Conservation (phyloP, 2,888 invertebrate genomes). For the Latrodectus elegans region DNA sequence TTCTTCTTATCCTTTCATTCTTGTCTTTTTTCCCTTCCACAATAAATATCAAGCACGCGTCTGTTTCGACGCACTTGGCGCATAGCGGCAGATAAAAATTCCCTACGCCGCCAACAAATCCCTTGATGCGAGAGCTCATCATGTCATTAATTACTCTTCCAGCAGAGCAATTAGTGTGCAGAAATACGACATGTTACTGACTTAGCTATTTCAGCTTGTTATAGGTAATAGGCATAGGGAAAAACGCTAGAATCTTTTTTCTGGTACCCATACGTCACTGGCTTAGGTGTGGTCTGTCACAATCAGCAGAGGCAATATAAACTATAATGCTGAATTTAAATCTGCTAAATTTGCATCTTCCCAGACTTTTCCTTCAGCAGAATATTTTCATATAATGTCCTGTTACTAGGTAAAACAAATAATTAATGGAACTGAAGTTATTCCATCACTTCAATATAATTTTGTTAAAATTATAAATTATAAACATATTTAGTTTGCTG, state of each 20-base stretch:
- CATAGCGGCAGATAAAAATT: slow-evolving; percentile 45
- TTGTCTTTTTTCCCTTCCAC: slow-evolving; percentile 12
- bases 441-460: no score
- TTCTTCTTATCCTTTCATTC: slow-evolving; percentile 12
- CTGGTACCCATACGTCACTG: no score
- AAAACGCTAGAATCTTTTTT: background rate
- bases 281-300: no score
- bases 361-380: no score
- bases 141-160: slow-evolving; percentile 56
- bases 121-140: slow-evolving; percentile 61
- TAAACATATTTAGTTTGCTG: no score
- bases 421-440: no score
- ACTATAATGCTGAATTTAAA: no score
- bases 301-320: no score
- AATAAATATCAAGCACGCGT: slow-evolving; percentile 57
- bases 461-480: no score
- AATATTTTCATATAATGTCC: no score
- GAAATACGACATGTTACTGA: slow-evolving; percentile 8
- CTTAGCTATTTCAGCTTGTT: slow-evolving; percentile 36
- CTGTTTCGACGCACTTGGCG: slow-evolving; percentile 67
- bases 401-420: no score
- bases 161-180: slow-evolving; percentile 48
- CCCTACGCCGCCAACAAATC: slow-evolving; percentile 14
- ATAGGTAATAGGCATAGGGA: background rate
- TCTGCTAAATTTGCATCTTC: no score